phyloP scores from a whole-genome alignment of 2,797 vertebrate genomes.

The Coccyzus lansbergi region DNA sequence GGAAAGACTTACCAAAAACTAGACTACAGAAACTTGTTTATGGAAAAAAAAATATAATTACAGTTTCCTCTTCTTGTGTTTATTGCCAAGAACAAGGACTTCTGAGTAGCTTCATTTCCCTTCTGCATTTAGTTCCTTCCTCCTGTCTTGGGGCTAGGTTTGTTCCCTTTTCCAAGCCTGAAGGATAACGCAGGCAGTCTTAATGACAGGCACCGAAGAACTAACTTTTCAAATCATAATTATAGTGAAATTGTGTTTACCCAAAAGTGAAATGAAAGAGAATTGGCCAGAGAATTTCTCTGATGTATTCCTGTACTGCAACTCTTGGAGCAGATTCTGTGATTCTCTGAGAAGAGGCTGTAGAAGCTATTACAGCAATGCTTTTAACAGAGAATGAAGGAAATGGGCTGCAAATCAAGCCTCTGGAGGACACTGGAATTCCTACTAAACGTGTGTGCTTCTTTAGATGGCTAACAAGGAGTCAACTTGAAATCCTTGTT shows the following conservation, averaged over 20 bases:
- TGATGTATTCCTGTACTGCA: background rate
- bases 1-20: background rate
- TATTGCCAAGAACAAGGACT: background rate
- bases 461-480: background rate
- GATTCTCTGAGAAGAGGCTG: background rate
- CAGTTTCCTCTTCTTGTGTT: background rate
- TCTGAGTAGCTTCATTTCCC: background rate
- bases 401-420: background rate
- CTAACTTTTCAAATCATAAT: background rate
- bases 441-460: background rate
- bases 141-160: constrained; percentile 7
- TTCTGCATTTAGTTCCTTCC: background rate
- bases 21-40: background rate
- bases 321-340: background rate
- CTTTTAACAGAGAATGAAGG: background rate
- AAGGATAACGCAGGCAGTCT: constrained; percentile 11
- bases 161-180: background rate
- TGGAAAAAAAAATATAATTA: background rate
- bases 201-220: background rate
- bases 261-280: background rate
- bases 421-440: background rate
- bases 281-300: background rate
- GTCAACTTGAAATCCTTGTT: background rate
- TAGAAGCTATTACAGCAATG: background rate
- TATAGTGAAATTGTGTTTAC: background rate